Evolutionary conservation across 2,888 invertebrate species (phyloP).

Genomic region (Ophonus ardosiacus): DNA sequence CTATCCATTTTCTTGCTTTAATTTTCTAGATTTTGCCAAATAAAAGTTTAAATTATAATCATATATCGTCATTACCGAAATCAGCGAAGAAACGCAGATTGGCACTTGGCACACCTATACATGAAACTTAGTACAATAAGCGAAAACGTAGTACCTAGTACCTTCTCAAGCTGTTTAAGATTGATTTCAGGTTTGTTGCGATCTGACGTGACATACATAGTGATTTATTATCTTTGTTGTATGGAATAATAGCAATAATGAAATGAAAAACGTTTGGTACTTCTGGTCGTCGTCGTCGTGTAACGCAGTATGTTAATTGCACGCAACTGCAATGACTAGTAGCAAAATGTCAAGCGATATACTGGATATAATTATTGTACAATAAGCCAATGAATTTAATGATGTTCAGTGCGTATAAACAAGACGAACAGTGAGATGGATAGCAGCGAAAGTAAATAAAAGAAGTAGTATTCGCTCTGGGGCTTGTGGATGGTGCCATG

Average conservation of each 20-base stretch:
- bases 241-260: not conserved
- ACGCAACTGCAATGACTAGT: slow-evolving; percentile 57
- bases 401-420: slow-evolving; percentile 2
- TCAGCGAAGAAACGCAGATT: no score
- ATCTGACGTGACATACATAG: no score
- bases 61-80: no score
- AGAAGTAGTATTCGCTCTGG: slow-evolving; percentile 48
- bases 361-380: slow-evolving; percentile 62
- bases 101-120: no score
- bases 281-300: slow-evolving; percentile 52
- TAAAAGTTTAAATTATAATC: no score
- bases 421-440: slow-evolving; percentile 47
- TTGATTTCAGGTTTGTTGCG: no score
- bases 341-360: slow-evolving; percentile 63
- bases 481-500: slow-evolving; percentile 31
- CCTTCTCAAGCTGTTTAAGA: no score
- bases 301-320: slow-evolving; percentile 58
- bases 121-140: no score
- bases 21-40: no score
- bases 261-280: slow-evolving; percentile 37
- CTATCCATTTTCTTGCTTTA: no score
- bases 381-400: slow-evolving; percentile 56
- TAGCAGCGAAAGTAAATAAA: slow-evolving; percentile 52
- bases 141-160: no score
- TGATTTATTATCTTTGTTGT: no score